Evolutionary conservation across 1,140 invertebrate genomes (phyloP), one percentile per base, ranked within the genome.

Genomic region (Micrasema minimum): DNA sequence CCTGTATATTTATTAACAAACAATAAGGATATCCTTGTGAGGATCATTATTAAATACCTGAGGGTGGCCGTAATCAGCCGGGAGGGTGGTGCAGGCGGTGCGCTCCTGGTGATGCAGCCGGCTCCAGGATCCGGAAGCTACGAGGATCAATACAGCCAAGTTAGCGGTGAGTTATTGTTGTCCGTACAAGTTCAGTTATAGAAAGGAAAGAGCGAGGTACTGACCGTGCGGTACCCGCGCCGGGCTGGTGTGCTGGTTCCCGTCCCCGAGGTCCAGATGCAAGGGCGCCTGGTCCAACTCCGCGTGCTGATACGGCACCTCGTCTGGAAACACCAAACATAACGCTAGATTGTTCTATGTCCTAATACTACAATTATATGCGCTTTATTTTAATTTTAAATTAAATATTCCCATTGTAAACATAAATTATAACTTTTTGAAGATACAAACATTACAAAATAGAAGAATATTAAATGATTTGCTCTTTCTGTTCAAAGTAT

Each of bases 221-320:
- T n/a, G n/a, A n/a, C 73, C 70, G 23, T 70, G 43, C 35, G 46
- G 20, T 41, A 72, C 69, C 38, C 73, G 70, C 10, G 35, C 69
- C 2, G 73, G 73, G 26, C 73, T 75, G 35, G 73, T 48, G 71
- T 75, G 73, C 45, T 72, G 73, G 45, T 72, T 75, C 7, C 73
- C 73, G 41, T 75, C 73, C 11, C 73, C 73, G 11, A 75, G 50
- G 62, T 75, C 73, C 43, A 75, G 61, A 48, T 75, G 73, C 45
- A 75, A 41, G 20, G 43, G 35, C 10, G 10, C 22, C 45, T 37
- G 50, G 14, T 72, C 70, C 37, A 23, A 37, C 3, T 46, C 41
- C 26, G 57, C 7, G 12, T 53, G 41, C 48, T 75, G 73, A 50
- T 69, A 75, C 14, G 69, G 38, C 3, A 22, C 1, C 2, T 74